These are phyloP conservation scores for Capreolus pygargus DNA, from an alignment of 2,113 vertebrate species.

Conservation along the genomic window DNA sequence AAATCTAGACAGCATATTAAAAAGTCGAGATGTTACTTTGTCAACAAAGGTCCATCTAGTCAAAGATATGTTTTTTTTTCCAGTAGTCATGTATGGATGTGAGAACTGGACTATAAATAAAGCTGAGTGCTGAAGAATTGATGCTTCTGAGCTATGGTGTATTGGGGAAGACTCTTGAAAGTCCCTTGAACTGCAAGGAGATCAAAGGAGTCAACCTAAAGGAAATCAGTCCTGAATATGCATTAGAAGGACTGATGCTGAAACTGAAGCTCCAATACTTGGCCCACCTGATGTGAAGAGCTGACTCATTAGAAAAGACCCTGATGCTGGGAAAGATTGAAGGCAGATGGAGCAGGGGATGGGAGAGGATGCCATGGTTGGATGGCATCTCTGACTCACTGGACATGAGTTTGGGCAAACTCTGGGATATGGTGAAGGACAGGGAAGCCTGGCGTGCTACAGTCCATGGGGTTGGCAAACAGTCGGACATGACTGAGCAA, in stretches of 20 bases:
- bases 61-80: not conserved
- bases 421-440: not conserved
- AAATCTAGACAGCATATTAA: not conserved
- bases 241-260: not conserved
- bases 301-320: not conserved
- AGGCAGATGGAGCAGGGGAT: not conserved
- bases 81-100: not conserved
- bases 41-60: not conserved
- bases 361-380: not conserved
- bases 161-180: not conserved
- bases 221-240: not conserved
- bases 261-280: not conserved
- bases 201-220: not conserved
- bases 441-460: not conserved
- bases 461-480: not conserved
- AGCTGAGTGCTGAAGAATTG: not conserved
- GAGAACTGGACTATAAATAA: not conserved
- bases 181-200: not conserved
- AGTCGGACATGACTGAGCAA: not conserved
- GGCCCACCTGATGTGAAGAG: not conserved
- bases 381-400: not conserved
- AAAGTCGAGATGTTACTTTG: not conserved
- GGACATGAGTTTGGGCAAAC: not conserved
- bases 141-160: not conserved
- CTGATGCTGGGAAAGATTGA: not conserved